Evolutionary conservation across 2,888 invertebrate species (phyloP), one percentile per base, ranked within the genome.

Genomic region (Phengaris arion): DNA sequence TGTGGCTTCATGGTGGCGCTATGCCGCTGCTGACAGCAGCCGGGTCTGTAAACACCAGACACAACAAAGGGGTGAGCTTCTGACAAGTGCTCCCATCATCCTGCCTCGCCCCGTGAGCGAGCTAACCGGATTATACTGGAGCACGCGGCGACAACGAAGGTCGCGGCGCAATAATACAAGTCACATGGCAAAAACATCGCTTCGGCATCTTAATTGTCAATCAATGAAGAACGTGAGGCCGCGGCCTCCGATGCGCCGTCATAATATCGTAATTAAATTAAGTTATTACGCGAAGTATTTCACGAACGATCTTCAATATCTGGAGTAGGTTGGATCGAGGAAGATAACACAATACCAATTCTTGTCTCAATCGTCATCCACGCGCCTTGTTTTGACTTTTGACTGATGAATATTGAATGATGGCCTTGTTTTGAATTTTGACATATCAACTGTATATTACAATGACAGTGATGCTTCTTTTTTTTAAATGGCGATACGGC

Each of bases 1-100:
- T 84, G 86, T 73, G 89, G 88, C 83, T 85, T 87, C 90, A 90
- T 90, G 82, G 51, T 77, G 77, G 77, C 64, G 74, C 69, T 45
- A 75, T 59, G 69, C 75, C 74, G 76, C 74, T 59, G 78, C 77
- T 76, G 72, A 74, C 74, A 70, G 76, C 77, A 74, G 77, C 78
- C 52, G 52, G 70, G 74, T 76, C 77, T 69, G 76, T 78, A 75
- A 75, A 77, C 78, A 55, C 78, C 64, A 74, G 74, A 75, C 78
- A 15, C 22, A 57, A 51, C 46, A 75, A 75, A 76, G 76, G 75
- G 54, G 54, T 78, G 76, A 76, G 69, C 74, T 74, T 57, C 74
- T 45, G 74, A 76, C 68, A 35, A 59, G n/a, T 75, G 52, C 46
- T 57, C 48, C 72, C 35, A 55, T 68, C 74, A 54, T 46, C 22